Evolutionary conservation across 2,888 invertebrate genomes (phyloP).

Genomic region (Pharmacophagus antenor): DNA sequence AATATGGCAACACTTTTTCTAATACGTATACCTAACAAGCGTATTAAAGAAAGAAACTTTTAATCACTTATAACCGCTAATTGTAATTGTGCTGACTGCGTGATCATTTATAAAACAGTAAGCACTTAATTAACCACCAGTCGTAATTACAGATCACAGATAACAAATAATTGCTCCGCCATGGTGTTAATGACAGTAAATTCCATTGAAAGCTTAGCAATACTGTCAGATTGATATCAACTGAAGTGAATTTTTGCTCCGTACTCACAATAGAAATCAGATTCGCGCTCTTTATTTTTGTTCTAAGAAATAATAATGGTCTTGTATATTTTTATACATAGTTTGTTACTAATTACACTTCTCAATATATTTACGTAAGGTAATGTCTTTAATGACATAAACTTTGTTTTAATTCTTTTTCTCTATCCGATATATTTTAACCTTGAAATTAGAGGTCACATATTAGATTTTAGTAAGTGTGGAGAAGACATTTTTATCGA

Average conservation of each 20-base stretch:
- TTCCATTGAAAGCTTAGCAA: conserved; percentile 28
- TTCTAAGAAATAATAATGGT: too few species aligned
- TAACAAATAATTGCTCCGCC: conserved; percentile 25
- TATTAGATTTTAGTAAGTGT: too few species aligned
- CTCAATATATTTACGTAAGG: too few species aligned
- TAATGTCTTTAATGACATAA: too few species aligned
- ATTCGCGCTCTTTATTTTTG: background rate
- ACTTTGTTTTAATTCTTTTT: too few species aligned
- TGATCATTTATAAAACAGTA: conserved; percentile 18
- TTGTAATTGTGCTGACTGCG: conserved; percentile 7
- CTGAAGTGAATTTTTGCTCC: conserved; percentile 14
- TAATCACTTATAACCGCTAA: background rate
- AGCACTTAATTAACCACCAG: conserved; percentile 26
- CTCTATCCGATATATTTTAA: too few species aligned
- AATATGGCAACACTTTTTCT: background rate
- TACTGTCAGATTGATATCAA: conserved; percentile 23
- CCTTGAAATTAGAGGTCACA: too few species aligned
- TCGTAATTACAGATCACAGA: conserved; percentile 26
- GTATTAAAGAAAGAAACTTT: conserved; percentile 2
- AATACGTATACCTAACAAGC: background rate
- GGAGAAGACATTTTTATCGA: background rate
- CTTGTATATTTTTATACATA: too few species aligned
- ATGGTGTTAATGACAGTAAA: conserved; percentile 31
- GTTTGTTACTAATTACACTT: too few species aligned
- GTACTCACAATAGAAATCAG: conserved; percentile 8